Evolutionary conservation across 2,888 invertebrate species (phyloP).

Genomic region (Silvanus unidentatus): DNA sequence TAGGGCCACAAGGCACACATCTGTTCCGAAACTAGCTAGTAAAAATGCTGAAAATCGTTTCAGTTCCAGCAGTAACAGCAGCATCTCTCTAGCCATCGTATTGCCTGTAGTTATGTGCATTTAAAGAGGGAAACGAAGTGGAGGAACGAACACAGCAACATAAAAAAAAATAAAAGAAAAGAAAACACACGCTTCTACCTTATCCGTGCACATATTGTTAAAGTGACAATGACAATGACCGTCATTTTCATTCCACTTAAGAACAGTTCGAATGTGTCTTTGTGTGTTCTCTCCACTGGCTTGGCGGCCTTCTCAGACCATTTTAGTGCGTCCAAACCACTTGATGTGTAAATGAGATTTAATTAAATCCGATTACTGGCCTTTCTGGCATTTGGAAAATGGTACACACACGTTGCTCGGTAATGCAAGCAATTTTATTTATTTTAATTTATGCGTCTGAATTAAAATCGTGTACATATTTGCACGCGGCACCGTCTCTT

Average conservation of each 20-base stretch:
- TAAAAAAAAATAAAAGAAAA: no score
- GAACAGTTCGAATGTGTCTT: constrained; percentile 18
- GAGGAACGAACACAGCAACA: no score
- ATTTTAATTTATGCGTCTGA: constrained; percentile 1
- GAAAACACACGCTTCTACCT: neutral
- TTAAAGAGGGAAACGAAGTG: no score
- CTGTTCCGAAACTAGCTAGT: no score
- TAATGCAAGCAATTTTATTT: constrained; percentile 3
- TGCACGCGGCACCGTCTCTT: no score
- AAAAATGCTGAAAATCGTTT: constrained; percentile 35
- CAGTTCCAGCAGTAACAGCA: constrained; percentile 34
- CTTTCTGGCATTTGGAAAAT: constrained; percentile 4
- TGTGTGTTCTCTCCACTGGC: constrained; percentile 6
- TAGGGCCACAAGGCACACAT: no score
- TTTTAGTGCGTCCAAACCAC: constrained; percentile 7
- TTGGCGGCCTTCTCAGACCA: constrained; percentile 23
- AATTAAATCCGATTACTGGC: constrained; percentile 16
- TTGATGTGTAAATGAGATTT: constrained; percentile 16
- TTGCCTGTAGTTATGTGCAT: no score
- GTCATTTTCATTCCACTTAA: neutral
- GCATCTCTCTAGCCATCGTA: neutral
- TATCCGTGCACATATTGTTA: constrained; percentile 4
- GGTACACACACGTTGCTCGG: neutral
- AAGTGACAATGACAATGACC: constrained; percentile 22
- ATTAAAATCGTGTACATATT: no score